Base-by-base conservation (phyloP, 2,888 invertebrate genomes). In the Tillus elongatus region DNA sequence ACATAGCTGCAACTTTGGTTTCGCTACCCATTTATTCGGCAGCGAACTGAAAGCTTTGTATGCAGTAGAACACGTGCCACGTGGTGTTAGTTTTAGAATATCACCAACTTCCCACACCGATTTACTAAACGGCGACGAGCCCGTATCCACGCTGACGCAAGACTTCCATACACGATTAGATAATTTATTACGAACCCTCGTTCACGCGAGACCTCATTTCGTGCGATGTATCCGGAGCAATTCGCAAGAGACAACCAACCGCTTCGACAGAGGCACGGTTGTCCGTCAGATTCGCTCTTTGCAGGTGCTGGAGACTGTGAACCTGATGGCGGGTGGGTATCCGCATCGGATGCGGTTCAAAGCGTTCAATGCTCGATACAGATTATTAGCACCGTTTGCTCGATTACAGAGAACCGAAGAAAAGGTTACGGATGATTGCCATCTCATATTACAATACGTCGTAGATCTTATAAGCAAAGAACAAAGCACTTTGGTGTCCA, bases 271-370 rank as follows among this genome's bases (percentile, higher is more conserved):
- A 30, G 74, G 77, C 40, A 77, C 82, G 1, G 87, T 93, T 14
- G 85, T 89, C 53, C 74, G 82, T 33, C 93, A 95, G 72, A 84
- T 93, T 43, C 75, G 92, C 30, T 88, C 92, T 1, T 72, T 93
- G 35, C 72, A 73, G 53, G 82, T 92, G n/a, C 69, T 93, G 35
- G 93, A 95, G 69, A 93, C 93, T 28, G 90, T 92, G 11, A 91
- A 92, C 64, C 69, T 95, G 42, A 93, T 93, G 92, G 90, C 91
- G 9, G 87, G 87, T 55, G 92, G 92, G 4, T 91, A 87, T 66
- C 93, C 93, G 14, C 93, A 95, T 64, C 75, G 91, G 51, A 89
- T 93, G 90, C 76, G 92, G 13, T 93, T 92, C 67, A 91, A 89
- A 61, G 88, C 88, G 24, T 93, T 93, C 67, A 84, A 84, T 60